Evolutionary conservation across 2,888 invertebrate genomes (phyloP).

Genomic region (Charanyca ferruginea): DNA sequence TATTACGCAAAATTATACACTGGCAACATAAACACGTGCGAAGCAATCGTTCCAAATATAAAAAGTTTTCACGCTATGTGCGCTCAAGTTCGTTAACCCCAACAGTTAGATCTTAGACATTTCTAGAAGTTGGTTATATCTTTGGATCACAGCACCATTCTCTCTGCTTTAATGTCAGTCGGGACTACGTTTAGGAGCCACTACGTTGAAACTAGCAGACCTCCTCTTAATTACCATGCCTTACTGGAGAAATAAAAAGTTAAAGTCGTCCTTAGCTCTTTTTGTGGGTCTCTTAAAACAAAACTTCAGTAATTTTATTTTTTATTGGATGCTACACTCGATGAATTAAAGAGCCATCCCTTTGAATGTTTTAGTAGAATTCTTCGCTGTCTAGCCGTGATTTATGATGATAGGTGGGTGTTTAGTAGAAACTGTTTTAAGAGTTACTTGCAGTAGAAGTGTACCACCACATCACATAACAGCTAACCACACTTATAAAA

Average conservation of each 20-base stretch:
- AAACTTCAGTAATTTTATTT: conserved; percentile 63
- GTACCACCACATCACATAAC: conserved; percentile 13
- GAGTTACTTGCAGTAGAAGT: conserved; percentile 42
- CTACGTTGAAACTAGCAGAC: conserved; percentile 75
- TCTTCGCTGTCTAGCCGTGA: conserved; percentile 47
- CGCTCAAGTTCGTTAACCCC: conserved; percentile 60
- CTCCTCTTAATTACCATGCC: conserved; percentile 84
- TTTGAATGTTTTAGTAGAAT: conserved; percentile 49
- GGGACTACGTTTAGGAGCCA: conserved; percentile 75
- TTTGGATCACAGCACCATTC: conserved; percentile 70
- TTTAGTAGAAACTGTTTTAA: conserved; percentile 50
- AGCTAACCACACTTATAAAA: conserved; percentile 13
- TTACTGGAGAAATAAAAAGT: conserved; percentile 78
- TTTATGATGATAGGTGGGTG: conserved; percentile 54
- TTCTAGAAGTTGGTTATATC: conserved; percentile 66
- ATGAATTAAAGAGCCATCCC: conserved; percentile 63
- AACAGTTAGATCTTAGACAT: conserved; percentile 36
- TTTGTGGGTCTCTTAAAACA: conserved; percentile 71
- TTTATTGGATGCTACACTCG: conserved; percentile 58
- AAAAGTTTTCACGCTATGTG: conserved; percentile 65
- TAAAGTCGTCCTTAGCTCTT: conserved; percentile 72
- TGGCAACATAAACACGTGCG: conserved; percentile 58
- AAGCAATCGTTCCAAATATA: conserved; percentile 57
- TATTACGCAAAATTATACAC: conserved; percentile 62
- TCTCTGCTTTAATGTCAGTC: conserved; percentile 76